A percentile compares a stretch with the other conserved stretches of the same genome.
Conservation (phyloP, 2,113 vertebrate genomes). For the Labeo rohita region DNA sequence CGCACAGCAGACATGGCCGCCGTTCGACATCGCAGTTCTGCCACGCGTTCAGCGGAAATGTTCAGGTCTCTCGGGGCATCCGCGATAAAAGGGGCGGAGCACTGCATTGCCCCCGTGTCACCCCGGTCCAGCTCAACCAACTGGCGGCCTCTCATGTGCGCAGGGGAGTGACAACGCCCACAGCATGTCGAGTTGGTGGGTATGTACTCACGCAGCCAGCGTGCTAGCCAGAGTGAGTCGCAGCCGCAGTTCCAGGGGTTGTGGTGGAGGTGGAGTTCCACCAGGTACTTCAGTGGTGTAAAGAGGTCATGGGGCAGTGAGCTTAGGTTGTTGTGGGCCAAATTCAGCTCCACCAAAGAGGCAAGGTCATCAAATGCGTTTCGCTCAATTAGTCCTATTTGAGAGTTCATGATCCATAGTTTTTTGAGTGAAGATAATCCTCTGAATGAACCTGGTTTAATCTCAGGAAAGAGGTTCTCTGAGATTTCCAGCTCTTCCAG, state of each 20-base stretch:
- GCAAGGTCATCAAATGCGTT: slow-evolving; percentile 95
- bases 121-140: slow-evolving; percentile 92
- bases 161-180: slow-evolving; percentile 91
- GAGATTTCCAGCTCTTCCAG: slow-evolving; percentile 98
- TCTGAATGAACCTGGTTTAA: slow-evolving; percentile 91
- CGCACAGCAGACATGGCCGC: slow-evolving; percentile 92
- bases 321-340: slow-evolving; percentile 97
- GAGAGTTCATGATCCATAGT: slow-evolving; percentile 98
- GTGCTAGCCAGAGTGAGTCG: slow-evolving; percentile 93
- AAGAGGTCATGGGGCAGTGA: slow-evolving; percentile 96
- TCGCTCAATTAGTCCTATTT: slow-evolving; percentile 89
- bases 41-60: slow-evolving; percentile 92
- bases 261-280: slow-evolving; percentile 96
- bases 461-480: slow-evolving; percentile 90
- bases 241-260: slow-evolving; percentile 98
- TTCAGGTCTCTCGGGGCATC: slow-evolving; percentile 94
- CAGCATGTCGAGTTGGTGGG: slow-evolving; percentile 98
- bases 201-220: slow-evolving; percentile 94
- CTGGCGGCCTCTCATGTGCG: slow-evolving; percentile 90
- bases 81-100: slow-evolving; percentile 93
- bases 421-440: slow-evolving; percentile 92
- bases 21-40: slow-evolving; percentile 90
- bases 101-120: slow-evolving; percentile 88
- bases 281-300: slow-evolving; percentile 88
- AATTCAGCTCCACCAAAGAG: slow-evolving; percentile 93